Evolutionary conservation across 2,888 invertebrate species (phyloP).

Genomic region (Ennomos erosarius): DNA sequence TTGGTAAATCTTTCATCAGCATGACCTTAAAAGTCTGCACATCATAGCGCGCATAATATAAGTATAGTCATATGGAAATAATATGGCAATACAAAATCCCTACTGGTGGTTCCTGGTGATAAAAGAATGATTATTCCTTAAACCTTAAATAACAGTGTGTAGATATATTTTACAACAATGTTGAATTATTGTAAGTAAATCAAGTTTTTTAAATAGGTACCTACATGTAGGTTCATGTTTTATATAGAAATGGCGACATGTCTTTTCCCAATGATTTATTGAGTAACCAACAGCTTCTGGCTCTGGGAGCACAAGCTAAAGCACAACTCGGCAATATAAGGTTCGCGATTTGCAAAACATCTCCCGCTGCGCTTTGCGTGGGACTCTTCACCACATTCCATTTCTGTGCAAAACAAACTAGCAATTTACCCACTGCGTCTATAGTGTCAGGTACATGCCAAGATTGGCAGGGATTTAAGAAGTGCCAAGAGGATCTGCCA

Average conservation of each 20-base stretch:
- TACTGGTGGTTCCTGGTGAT: too few relatives aligned
- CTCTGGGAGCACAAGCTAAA: neutral
- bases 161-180: too few relatives aligned
- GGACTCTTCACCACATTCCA: slow-evolving; percentile 1
- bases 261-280: neutral
- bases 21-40: too few relatives aligned
- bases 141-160: too few relatives aligned
- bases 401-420: slow-evolving; percentile 12
- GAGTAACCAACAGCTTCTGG: neutral
- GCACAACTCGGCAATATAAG: slow-evolving; percentile 10
- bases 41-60: too few relatives aligned
- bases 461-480: slow-evolving; percentile 15
- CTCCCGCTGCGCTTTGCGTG: slow-evolving; percentile 25
- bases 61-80: too few relatives aligned
- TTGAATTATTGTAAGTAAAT: too few relatives aligned
- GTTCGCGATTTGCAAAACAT: slow-evolving; percentile 8
- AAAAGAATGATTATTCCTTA: too few relatives aligned
- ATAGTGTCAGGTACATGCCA: slow-evolving; percentile 5
- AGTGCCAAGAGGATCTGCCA: slow-evolving; percentile 5
- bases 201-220: too few relatives aligned
- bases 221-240: too few relatives aligned
- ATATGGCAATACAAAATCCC: too few relatives aligned
- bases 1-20: too few relatives aligned
- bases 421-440: neutral
- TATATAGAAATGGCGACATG: neutral